These are phyloP conservation scores for Leucoma salicis DNA, from an alignment of 2,888 invertebrate species.

Conservation along the genomic window DNA sequence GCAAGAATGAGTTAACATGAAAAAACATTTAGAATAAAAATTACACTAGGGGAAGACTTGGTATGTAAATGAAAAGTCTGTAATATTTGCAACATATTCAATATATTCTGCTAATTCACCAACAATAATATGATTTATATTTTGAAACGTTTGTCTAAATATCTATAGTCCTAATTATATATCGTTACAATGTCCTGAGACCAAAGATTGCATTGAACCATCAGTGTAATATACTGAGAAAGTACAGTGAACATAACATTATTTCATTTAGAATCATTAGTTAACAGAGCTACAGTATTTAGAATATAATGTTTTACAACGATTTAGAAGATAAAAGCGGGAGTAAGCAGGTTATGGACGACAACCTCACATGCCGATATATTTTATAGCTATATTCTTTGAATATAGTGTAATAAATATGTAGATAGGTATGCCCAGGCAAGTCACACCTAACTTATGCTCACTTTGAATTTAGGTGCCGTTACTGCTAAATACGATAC, in stretches of 20 bases:
- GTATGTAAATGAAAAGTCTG: constrained; percentile 71
- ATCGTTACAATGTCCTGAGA: constrained; percentile 56
- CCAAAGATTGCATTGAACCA: constrained; percentile 81
- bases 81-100: constrained; percentile 74
- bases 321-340: constrained; percentile 66
- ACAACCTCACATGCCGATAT: constrained; percentile 12
- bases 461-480: no score
- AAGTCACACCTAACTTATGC: no score
- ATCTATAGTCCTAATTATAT: constrained; percentile 57
- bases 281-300: constrained; percentile 73
- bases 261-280: constrained; percentile 60
- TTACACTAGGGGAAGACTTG: constrained; percentile 47
- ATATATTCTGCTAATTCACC: constrained; percentile 75
- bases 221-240: constrained; percentile 59
- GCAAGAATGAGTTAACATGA: constrained; percentile 57
- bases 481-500: no score
- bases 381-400: background rate
- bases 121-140: constrained; percentile 57
- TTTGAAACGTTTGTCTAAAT: constrained; percentile 47
- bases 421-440: no score
- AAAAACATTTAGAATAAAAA: constrained; percentile 46
- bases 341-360: constrained; percentile 66
- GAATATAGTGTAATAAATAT: background rate
- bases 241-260: constrained; percentile 69
- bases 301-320: constrained; percentile 68